Evolutionary conservation across 30 jellyfish, hydroid and myxozoan species (phyloP).

Genomic region (Haliclystus octoradiatus): DNA sequence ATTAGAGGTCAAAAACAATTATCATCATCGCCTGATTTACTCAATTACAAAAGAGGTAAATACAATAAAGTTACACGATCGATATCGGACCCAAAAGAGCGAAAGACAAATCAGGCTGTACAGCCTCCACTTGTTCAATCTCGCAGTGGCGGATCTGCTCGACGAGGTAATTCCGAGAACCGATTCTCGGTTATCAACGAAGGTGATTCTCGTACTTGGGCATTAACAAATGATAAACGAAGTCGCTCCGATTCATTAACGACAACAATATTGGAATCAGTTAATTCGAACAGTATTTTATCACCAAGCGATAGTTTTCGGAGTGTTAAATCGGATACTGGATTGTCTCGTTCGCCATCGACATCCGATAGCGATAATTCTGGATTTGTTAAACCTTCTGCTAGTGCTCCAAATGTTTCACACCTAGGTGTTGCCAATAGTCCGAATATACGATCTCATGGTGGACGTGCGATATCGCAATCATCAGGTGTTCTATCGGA

Average conservation of each 20-base stretch:
- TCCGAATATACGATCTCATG: background rate
- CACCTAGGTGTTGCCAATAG: background rate
- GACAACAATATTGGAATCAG: slow-evolving; percentile 25
- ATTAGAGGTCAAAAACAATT: background rate
- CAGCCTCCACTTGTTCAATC: background rate
- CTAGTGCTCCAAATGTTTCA: slow-evolving; percentile 59
- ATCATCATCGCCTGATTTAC: background rate
- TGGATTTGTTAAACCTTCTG: slow-evolving; percentile 22
- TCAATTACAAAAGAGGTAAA: background rate
- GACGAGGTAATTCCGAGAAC: slow-evolving; percentile 11
- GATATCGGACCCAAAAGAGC: slow-evolving; percentile 38
- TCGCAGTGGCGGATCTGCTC: slow-evolving; percentile 5
- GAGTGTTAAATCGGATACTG: slow-evolving; percentile 55
- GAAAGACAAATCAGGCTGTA: background rate
- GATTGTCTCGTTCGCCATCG: slow-evolving; percentile 19
- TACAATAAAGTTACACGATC: slow-evolving; percentile 33
- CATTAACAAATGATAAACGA: slow-evolving; percentile 25
- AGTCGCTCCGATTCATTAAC: slow-evolving; percentile 52
- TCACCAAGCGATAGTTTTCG: slow-evolving; percentile 53
- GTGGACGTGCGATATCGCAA: background rate
- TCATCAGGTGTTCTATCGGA: background rate
- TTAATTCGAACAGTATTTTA: slow-evolving; percentile 13
- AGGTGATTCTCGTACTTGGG: slow-evolving; percentile 19
- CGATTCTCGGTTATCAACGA: slow-evolving; percentile 25
- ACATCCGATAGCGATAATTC: slow-evolving; percentile 6